Conservation (phyloP, 2,888 invertebrate genomes). For the Craniophora ligustri region DNA sequence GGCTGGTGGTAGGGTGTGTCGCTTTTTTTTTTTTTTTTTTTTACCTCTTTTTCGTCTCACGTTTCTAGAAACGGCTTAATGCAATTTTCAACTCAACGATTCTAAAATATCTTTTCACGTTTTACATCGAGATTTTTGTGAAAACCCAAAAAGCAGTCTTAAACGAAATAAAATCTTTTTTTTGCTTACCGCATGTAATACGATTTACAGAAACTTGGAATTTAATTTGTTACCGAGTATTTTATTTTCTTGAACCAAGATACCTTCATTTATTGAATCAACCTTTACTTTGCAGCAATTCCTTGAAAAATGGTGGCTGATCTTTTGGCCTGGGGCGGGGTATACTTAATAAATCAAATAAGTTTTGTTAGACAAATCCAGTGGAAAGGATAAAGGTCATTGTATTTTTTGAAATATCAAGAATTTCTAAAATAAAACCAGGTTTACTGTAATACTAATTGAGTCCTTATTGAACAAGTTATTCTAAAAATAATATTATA, state of each 20-base stretch:
- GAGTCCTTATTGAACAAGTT: too few species aligned
- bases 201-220: constrained; percentile 41
- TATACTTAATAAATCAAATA: constrained; percentile 38
- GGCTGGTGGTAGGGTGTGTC: too few species aligned
- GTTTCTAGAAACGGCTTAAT: neutral
- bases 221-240: constrained; percentile 48
- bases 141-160: neutral
- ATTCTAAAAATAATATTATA: too few species aligned
- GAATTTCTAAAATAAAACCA: too few species aligned
- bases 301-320: constrained; percentile 30
- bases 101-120: neutral
- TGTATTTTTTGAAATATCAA: constrained; percentile 2
- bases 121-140: neutral
- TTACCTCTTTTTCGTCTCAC: too few species aligned
- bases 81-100: neutral
- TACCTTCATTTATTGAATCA: constrained; percentile 54
- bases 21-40: too few species aligned
- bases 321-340: constrained; percentile 16
- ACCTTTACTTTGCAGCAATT: constrained; percentile 42
- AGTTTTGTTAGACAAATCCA: constrained; percentile 30
- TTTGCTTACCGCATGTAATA: constrained; percentile 38
- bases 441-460: too few species aligned
- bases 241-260: constrained; percentile 48
- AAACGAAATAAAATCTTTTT: constrained; percentile 38
- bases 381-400: constrained; percentile 21